Base-by-base conservation (phyloP, 2,888 invertebrate species). In the Protonemura montana region DNA sequence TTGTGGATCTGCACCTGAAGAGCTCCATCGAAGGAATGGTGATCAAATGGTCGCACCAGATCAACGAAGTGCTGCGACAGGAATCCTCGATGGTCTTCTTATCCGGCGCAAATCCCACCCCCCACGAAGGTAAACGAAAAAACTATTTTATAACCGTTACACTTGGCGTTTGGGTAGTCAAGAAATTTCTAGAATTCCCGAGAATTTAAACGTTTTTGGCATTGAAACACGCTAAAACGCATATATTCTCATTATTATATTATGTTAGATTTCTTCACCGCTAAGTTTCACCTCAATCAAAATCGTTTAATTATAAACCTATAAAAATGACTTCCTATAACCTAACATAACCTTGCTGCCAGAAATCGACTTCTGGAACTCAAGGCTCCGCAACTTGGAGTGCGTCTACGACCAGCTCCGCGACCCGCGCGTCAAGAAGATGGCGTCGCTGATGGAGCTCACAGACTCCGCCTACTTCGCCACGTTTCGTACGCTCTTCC, bases 391-490 rank as follows among this genome's bases (percentile, higher is more conserved):
- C 88, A 98, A 98, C 90, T 92, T 98, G 10, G 97, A 97, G 90
- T 96, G 95, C 77, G 95, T 98, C 86, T 97, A 97, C 89, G 95
- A 96, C 76, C 98, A 98, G 91, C 92, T 98, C 88, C 93, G 95
- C n/a, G 96, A 97, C 90, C 95, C 95, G 10, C 93, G 96, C 89
- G 96, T 98, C 0, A 95, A 96, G 89, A 95, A 96, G 87, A 97
- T 98, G 94, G 96, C 96, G 0, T 94, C 94, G 87, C 94, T 97
- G 85, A 91, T 97, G 85, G 96, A 98, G 91, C 92, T 94, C 88
- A 95, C 96, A 0, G 93, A 94, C 29, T 98, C 98, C 88, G 95
- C 96, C 6, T 98, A 98, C 90, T 94, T 95, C 87, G 92, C 93
- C 42, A 94, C 95, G 87, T 97, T 97, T 90, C 95, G 95, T 89